Evolutionary conservation across 2,888 invertebrate genomes (phyloP).

Genomic region (Oscheius sp.): DNA sequence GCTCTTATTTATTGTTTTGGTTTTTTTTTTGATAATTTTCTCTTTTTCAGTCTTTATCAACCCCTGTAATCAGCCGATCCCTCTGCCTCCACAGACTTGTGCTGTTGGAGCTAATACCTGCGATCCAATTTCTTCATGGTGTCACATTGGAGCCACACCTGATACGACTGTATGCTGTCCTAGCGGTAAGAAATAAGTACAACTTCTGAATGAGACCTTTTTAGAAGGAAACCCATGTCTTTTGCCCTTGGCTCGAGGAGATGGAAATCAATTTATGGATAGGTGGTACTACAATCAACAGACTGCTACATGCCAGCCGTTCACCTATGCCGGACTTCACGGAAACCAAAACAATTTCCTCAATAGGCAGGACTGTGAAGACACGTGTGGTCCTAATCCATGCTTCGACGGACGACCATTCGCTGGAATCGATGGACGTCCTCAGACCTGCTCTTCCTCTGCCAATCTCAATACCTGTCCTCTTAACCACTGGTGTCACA

Average conservation of each 20-base stretch:
- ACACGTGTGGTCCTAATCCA: slow-evolving; percentile 62
- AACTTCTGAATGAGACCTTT: not conserved
- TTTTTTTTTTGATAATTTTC: too few species aligned
- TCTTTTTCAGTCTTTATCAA: slow-evolving; percentile 63
- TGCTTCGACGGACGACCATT: slow-evolving; percentile 66
- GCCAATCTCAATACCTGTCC: slow-evolving; percentile 67
- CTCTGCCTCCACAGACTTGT: slow-evolving; percentile 52
- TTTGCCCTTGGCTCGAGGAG: slow-evolving; percentile 55
- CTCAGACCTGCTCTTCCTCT: slow-evolving; percentile 66
- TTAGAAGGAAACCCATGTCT: slow-evolving; percentile 57
- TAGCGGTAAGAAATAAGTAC: slow-evolving; percentile 40
- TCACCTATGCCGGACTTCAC: slow-evolving; percentile 64
- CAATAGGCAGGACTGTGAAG: slow-evolving; percentile 60
- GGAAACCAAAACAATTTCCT: slow-evolving; percentile 69
- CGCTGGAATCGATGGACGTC: slow-evolving; percentile 63
- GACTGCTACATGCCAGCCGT: slow-evolving; percentile 61
- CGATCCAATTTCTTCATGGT: slow-evolving; percentile 58
- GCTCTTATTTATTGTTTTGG: too few species aligned
- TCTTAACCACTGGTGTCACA: slow-evolving; percentile 68
- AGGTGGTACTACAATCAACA: slow-evolving; percentile 66
- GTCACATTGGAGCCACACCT: slow-evolving; percentile 63
- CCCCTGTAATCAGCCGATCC: slow-evolving; percentile 61
- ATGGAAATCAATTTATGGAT: slow-evolving; percentile 56
- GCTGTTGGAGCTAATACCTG: slow-evolving; percentile 48
- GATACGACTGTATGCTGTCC: slow-evolving; percentile 68